Base-by-base conservation (phyloP, 1,140 invertebrate species). In the Elymnias hypermnestra region DNA sequence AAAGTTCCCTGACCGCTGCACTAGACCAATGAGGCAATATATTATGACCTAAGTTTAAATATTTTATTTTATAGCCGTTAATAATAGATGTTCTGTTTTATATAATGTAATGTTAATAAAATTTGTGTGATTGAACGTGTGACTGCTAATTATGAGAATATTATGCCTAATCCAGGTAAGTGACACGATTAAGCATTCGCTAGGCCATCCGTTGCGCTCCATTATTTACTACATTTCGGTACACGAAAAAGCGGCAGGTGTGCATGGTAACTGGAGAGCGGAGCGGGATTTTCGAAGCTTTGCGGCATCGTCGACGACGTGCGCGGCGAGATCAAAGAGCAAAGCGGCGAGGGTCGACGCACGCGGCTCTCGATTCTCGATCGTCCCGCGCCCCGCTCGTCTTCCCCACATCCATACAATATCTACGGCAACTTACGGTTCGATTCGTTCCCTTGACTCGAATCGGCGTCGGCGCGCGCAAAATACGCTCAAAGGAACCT, bases 311-410 rank as follows among this genome's bases (percentile, higher is more conserved):
- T 60, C 56, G 58, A 58, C 66, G 62, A 58, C 64, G 71, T 57
- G 53, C 33, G 60, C 77, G 72, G 72, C 50, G 52, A 64, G 66
- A 78, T 83, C 75, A 83, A 83, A 83, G 78, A 63, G 56, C 51
- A 47, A 23, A 43, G 48, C 52, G 53, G 52, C 66, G 70, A 63
- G 65, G 75, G 75, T 79, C 73, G 75, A 78, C 74, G 75, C 70
- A 78, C 75, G 78, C 77, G 72, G 72, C 62, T 63, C 64, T 67
- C 65, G 66, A 69, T 68, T 48, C 62, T 63, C 63, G 65, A 63
- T 66, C 63, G 52, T 57, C 65, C 66, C 62, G 53, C 62, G 22
- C 46, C 35, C 58, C 59, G 25, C 54, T 14, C 45, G 41, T 37
- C 36, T 35, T 29, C 26, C 26, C 10, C 26, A 29, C 49, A 19